Percentiles rank a stretch among this genome's conserved stretches.
phyloP scores from a whole-genome alignment of 2,797 vertebrate species.

The Eidolon dupreanum region DNA sequence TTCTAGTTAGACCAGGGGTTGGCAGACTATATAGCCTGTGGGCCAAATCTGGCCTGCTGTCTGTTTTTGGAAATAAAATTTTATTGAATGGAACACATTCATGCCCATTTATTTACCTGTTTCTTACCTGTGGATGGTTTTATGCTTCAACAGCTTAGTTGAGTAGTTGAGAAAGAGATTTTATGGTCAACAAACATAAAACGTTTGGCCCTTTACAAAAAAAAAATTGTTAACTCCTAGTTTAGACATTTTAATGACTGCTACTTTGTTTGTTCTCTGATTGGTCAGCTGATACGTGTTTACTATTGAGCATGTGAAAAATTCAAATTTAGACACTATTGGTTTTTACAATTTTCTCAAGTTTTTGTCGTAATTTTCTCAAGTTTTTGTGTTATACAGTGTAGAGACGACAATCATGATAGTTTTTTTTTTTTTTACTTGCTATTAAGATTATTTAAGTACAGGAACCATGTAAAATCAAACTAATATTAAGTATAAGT shows the following conservation, averaged over 20 bases:
- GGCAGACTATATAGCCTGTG: not conserved
- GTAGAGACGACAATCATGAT: not conserved
- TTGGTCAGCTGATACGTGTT: not conserved
- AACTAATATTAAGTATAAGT: not conserved
- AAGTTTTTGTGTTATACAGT: not conserved
- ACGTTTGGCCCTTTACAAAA: not conserved
- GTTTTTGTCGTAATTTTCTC: constrained; percentile 2
- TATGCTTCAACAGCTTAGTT: not conserved
- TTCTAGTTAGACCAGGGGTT: not conserved
- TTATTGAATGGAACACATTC: not conserved
- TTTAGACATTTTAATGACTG: not conserved
- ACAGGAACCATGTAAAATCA: not conserved
- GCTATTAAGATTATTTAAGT: not conserved
- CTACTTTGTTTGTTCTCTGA: not conserved
- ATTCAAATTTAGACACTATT: not conserved
- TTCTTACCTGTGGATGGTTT: not conserved
- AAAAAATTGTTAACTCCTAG: not conserved
- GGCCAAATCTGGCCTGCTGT: not conserved
- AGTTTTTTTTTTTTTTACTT: not conserved
- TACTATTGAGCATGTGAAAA: constrained; percentile 6
- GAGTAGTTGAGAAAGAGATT: not conserved
- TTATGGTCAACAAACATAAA: not conserved
- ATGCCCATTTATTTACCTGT: not conserved
- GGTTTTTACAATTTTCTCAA: not conserved
- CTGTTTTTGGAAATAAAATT: not conserved